Conservation (phyloP, 2,888 invertebrate genomes). For the Lasioglossum zephyrum region DNA sequence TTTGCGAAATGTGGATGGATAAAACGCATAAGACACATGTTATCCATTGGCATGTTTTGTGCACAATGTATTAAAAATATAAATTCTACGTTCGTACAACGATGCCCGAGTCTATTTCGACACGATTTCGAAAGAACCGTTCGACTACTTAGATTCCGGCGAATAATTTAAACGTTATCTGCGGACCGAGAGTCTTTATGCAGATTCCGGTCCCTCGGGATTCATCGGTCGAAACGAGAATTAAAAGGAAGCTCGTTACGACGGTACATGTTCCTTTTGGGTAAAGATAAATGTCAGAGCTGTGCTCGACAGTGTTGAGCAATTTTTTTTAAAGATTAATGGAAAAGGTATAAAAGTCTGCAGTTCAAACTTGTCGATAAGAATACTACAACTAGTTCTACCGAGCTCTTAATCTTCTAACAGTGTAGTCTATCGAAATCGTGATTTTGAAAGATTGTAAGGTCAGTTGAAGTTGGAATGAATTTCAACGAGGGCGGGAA, state of each 20-base stretch:
- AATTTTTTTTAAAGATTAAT: neutral
- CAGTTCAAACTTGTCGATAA: neutral
- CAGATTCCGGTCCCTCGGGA: neutral
- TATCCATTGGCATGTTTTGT: too few species aligned
- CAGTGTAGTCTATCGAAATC: neutral
- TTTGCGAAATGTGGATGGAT: too few species aligned
- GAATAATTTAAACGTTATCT: neutral
- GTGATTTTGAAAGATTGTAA: neutral
- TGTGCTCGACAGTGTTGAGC: neutral
- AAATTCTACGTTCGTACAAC: neutral
- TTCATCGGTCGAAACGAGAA: neutral
- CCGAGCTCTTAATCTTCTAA: neutral
- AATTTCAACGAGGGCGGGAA: neutral
- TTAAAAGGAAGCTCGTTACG: conserved; percentile 1
- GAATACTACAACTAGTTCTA: neutral
- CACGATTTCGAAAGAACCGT: neutral
- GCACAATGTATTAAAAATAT: too few species aligned
- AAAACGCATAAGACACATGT: too few species aligned
- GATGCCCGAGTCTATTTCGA: neutral
- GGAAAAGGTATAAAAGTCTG: neutral
- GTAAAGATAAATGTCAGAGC: neutral
- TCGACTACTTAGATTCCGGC: neutral
- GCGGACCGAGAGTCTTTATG: neutral
- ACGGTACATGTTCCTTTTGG: neutral
- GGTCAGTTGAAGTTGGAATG: neutral